Conservation (phyloP, 2,113 vertebrate species). For the Cranoglanis bouderius region DNA sequence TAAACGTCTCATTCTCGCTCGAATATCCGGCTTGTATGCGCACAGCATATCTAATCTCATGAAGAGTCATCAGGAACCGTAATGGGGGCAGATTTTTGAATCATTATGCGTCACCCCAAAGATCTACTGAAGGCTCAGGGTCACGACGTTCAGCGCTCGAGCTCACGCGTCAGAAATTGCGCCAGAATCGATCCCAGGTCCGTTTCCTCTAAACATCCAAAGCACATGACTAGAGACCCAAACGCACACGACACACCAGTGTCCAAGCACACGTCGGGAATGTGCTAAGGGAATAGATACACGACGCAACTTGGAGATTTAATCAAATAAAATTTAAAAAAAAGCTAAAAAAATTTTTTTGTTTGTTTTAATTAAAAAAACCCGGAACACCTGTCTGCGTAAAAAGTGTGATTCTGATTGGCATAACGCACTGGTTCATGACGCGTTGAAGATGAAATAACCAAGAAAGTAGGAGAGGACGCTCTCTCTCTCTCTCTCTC, state of each 20-base stretch:
- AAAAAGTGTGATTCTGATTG: neutral
- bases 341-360: too few relatives aligned
- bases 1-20: neutral
- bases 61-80: neutral
- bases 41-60: neutral
- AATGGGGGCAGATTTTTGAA: neutral
- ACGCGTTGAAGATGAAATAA: neutral
- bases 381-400: neutral
- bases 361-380: neutral
- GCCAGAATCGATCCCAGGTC: neutral
- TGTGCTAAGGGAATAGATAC: neutral
- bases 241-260: neutral
- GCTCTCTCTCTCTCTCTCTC: too few relatives aligned
- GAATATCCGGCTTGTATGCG: neutral
- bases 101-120: neutral
- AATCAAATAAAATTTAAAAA: too few relatives aligned
- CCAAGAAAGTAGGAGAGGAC: neutral
- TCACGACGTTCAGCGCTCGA: neutral
- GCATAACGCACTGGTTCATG: neutral
- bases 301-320: neutral
- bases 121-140: neutral
- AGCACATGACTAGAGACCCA: neutral
- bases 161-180: neutral
- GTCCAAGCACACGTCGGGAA: neutral
- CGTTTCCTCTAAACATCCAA: neutral